Percentiles rank a stretch among this genome's conserved stretches.
These are phyloP conservation scores for Caenorhabditis sp. DNA, from an alignment of 2,888 invertebrate species.

Conservation along the genomic window DNA sequence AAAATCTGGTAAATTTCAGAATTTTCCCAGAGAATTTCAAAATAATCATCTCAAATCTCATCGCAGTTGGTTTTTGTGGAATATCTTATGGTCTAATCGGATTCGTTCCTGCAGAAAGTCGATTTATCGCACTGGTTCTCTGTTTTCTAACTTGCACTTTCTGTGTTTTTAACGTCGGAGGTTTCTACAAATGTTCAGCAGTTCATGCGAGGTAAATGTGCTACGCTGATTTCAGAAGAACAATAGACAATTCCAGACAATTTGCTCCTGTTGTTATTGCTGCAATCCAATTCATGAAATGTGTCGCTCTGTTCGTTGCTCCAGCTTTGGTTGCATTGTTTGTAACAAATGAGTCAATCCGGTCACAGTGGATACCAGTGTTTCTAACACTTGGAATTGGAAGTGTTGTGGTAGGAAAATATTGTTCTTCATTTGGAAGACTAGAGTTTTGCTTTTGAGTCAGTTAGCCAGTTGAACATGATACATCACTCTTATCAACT, in stretches of 20 bases:
- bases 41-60: conserved; percentile 19
- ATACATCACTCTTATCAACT: too few relatives aligned
- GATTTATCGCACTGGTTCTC: conserved; percentile 4
- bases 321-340: conserved; percentile 55
- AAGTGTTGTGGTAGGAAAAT: conserved; percentile 18
- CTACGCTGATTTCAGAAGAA: too few relatives aligned
- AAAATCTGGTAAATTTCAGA: not conserved
- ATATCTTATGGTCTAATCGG: conserved; percentile 12
- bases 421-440: too few relatives aligned
- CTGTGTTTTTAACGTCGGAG: conserved; percentile 23
- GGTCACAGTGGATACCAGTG: conserved; percentile 32
- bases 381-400: conserved; percentile 8
- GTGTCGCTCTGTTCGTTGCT: conserved; percentile 55
- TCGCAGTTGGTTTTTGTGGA: conserved; percentile 29
- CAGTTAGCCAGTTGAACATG: too few relatives aligned
- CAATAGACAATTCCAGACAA: conserved; percentile 6
- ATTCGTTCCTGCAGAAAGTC: conserved; percentile 14
- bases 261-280: conserved; percentile 50
- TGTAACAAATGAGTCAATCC: conserved; percentile 37
- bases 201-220: conserved; percentile 21
- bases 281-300: conserved; percentile 58
- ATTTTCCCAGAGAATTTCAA: conserved; percentile 22
- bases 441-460: too few relatives aligned
- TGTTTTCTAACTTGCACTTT: conserved; percentile 14
- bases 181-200: conserved; percentile 38